Percentiles rank a stretch among this genome's conserved stretches.
phyloP scores from a whole-genome alignment of 2,797 vertebrate species.

The Enteromius thamalakanensis region DNA sequence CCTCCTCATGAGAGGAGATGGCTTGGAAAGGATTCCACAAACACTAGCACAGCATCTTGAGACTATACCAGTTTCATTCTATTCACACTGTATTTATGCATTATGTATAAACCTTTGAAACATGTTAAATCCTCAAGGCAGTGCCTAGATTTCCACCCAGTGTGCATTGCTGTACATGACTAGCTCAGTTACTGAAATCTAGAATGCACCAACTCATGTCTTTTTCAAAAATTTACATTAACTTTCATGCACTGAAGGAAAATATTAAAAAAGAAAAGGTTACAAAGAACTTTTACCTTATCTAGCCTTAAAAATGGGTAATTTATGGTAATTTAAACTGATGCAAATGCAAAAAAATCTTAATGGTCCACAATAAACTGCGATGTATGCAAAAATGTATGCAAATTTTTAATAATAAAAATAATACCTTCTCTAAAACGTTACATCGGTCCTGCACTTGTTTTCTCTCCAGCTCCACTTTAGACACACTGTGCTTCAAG shows the following conservation, averaged over 20 bases:
- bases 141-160: neutral
- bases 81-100: neutral
- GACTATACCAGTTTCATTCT: neutral
- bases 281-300: neutral
- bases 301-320: neutral
- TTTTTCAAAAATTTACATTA: neutral
- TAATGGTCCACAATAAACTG: neutral
- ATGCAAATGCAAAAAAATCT: neutral
- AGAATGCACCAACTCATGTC: neutral
- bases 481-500: constrained; percentile 88
- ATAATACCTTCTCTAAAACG: constrained; percentile 90
- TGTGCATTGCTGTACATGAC: neutral
- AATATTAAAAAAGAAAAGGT: neutral
- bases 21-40: neutral
- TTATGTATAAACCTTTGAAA: neutral
- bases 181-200: neutral
- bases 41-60: neutral
- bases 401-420: neutral
- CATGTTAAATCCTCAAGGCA: neutral
- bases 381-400: neutral
- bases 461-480: constrained; percentile 90
- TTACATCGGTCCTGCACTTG: constrained; percentile 92
- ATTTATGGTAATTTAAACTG: neutral
- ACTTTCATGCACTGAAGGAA: neutral
- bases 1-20: neutral